Evolutionary conservation across 1,140 invertebrate species (phyloP), one percentile per base, ranked within the genome.

Genomic region (Armadillidium nasatum): DNA sequence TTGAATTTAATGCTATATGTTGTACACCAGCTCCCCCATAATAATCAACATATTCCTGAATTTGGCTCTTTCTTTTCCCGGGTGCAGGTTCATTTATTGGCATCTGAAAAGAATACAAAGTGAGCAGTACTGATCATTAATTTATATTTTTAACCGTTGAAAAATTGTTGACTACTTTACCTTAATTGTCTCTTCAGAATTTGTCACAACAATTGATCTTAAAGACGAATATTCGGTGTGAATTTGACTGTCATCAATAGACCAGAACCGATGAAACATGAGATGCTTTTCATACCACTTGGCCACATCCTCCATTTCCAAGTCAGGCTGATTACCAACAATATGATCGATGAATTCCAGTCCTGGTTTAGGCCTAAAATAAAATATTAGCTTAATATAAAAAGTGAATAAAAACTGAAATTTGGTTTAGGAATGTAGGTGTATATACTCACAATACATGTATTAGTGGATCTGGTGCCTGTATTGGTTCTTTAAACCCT

Each of bases 31-130:
- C 91, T 3, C 96, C 94, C 0, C 96, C 97, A 85, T 99, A 97
- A 83, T 98, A 99, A 82, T 99, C 97, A 4, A 99, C 94, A 85
- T 95, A 99, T 85, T 99, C 97, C 86, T 97, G 90, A 81, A 99
- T 99, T 87, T 99, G 97, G 75, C 95, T 98, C 85, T 96, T 97
- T 85, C 91, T 94, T 83, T 95, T 95, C 4, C 96, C 96, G n/a
- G 88, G 83, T 0, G 97, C 97, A 9, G 97, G 97, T 84, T 99
- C 97, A 84, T 99, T 99, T 80, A 99, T 97, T 3, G 97, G 97
- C 88, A 99, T 90, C 88, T 89, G 74, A 72, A 70, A 22, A 71
- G 45, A 33, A 33, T 1, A 33, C 33, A 33, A 33, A 33, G 60
- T 13, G 44, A 46, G 82, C 44, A 22, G 74, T 73, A 73, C 3